Conservation (phyloP, 1,140 invertebrate species). For the Riptortus pedestris region DNA sequence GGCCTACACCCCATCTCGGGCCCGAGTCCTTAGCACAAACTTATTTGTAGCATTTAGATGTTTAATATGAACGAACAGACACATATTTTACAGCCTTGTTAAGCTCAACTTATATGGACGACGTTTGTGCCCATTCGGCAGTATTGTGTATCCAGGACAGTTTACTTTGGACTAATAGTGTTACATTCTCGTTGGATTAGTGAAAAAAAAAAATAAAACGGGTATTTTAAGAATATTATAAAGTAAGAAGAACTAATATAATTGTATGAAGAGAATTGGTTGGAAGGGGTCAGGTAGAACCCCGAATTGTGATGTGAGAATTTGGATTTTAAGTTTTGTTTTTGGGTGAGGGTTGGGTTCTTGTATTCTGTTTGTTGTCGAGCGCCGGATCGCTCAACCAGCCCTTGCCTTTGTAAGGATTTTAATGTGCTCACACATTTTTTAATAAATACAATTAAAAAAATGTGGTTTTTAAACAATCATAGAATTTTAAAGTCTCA, state of each 20-base stretch:
- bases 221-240: conserved; percentile 11
- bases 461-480: conserved; percentile 18
- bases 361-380: background rate
- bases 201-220: conserved; percentile 13
- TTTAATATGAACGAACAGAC: conserved; percentile 10
- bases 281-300: background rate
- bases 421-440: conserved; percentile 14
- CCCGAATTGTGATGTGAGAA: background rate
- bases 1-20: conserved; percentile 5
- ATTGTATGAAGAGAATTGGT: background rate
- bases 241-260: background rate
- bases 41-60: conserved; percentile 16
- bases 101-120: conserved; percentile 11
- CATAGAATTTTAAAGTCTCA: conserved; percentile 13
- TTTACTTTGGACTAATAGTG: conserved; percentile 5
- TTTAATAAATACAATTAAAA: conserved; percentile 7
- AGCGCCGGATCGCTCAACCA: conserved; percentile 1
- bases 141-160: background rate
- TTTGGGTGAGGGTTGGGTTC: background rate
- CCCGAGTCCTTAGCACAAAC: conserved; percentile 18
- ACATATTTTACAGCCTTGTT: conserved; percentile 9
- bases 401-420: conserved; percentile 4
- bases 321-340: conserved; percentile 7
- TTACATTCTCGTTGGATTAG: conserved; percentile 14
- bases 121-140: conserved; percentile 1